Evolutionary conservation across 2,888 invertebrate genomes (phyloP).

Genomic region (Laspeyria flexula): DNA sequence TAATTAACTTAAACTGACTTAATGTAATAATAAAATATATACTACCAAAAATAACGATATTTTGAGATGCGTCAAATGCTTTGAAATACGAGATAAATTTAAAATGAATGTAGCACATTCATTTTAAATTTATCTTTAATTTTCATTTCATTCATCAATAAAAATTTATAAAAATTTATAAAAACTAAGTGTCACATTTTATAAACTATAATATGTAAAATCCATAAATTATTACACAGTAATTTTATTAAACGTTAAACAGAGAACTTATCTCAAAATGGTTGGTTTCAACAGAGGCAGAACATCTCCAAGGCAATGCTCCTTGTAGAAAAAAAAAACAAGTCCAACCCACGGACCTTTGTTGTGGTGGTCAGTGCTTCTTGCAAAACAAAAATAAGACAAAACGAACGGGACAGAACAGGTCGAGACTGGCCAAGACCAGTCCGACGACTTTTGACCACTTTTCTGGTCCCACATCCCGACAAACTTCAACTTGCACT

Average conservation of each 20-base stretch:
- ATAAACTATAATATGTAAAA: too few relatives aligned
- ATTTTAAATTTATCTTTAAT: too few relatives aligned
- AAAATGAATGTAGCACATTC: too few relatives aligned
- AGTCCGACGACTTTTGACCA: conserved; percentile 72
- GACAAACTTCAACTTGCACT: conserved; percentile 35
- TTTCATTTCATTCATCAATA: too few relatives aligned
- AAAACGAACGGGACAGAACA: conserved; percentile 74
- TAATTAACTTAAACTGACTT: too few relatives aligned
- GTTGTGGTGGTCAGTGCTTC: conserved; percentile 86
- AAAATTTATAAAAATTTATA: too few relatives aligned
- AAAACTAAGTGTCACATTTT: too few relatives aligned
- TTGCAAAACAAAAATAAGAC: conserved; percentile 82
- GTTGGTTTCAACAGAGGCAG: conserved; percentile 41
- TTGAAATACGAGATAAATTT: too few relatives aligned
- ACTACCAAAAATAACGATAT: too few relatives aligned
- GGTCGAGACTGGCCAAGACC: conserved; percentile 71
- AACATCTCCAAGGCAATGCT: conserved; percentile 62
- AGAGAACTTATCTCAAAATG: conserved; percentile 39
- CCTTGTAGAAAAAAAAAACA: conserved; percentile 61
- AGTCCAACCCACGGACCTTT: conserved; percentile 74
- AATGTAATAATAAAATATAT: too few relatives aligned
- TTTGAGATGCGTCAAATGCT: too few relatives aligned
- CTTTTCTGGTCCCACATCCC: conserved; percentile 64
- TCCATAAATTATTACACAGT: too few relatives aligned
- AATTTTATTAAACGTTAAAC: conserved; percentile 25